Evolutionary conservation across 2,888 invertebrate species (phyloP).

Genomic region (Chrysolina oricalcia): DNA sequence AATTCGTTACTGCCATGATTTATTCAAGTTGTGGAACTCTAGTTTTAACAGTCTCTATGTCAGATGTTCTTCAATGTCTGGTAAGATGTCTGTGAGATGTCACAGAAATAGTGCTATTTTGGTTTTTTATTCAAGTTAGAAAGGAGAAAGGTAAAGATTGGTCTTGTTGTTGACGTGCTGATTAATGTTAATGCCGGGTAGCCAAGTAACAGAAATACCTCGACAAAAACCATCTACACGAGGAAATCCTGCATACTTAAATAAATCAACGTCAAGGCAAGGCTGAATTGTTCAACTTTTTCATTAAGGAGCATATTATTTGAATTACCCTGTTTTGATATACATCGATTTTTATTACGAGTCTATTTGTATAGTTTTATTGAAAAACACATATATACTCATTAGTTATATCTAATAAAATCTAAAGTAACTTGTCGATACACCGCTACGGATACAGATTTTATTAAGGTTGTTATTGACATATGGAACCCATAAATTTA

Average conservation of each 20-base stretch:
- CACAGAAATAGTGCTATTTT: no score
- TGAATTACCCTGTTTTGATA: not conserved
- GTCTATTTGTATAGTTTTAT: conserved; percentile 2
- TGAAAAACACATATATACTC: conserved; percentile 8
- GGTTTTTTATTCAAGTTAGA: no score
- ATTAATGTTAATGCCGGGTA: not conserved
- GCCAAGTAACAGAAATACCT: not conserved
- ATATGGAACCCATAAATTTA: conserved; percentile 11
- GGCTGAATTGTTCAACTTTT: conserved; percentile 6
- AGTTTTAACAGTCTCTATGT: no score
- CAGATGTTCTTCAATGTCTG: no score
- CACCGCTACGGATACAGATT: not conserved
- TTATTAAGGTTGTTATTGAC: conserved; percentile 11
- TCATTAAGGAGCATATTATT: not conserved
- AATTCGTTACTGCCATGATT: no score
- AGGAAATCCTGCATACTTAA: conserved; percentile 1
- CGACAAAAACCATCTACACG: not conserved
- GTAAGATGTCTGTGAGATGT: no score
- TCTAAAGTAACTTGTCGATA: conserved; percentile 16
- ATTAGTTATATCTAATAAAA: conserved; percentile 19
- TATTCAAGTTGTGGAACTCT: no score
- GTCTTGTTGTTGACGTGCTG: no score
- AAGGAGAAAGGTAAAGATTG: no score
- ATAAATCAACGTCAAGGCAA: conserved; percentile 20
- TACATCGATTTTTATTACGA: conserved; percentile 1